These are phyloP conservation scores for Amazona finschi DNA, from an alignment of 2,797 vertebrate genomes.

Conservation along the genomic window DNA sequence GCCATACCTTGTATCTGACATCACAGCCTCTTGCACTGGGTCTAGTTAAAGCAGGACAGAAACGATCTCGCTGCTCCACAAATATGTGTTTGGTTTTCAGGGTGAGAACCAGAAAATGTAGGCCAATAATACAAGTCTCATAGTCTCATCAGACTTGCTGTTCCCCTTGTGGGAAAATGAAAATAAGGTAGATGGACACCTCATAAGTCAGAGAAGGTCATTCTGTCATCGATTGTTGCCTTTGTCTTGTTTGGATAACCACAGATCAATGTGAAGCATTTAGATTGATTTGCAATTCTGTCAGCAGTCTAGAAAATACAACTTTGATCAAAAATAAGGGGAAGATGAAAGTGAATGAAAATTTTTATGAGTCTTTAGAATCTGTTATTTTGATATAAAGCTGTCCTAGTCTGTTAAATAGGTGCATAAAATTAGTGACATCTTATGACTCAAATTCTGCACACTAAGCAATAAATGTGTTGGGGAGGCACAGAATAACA, in stretches of 20 bases:
- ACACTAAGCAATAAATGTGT: not conserved
- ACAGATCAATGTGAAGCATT: not conserved
- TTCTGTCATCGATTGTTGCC: not conserved
- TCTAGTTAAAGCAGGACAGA: not conserved
- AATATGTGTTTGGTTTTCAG: not conserved
- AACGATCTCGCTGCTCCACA: not conserved
- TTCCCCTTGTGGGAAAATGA: not conserved
- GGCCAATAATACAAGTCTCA: not conserved
- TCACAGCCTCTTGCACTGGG: not conserved
- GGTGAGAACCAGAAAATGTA: not conserved
- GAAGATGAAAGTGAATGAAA: not conserved
- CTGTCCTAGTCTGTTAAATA: not conserved
- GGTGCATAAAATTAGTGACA: not conserved
- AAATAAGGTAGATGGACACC: not conserved
- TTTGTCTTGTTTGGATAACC: not conserved
- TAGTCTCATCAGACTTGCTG: not conserved
- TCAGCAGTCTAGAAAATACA: not conserved
- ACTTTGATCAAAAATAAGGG: not conserved
- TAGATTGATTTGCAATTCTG: not conserved
- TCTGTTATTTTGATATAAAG: not conserved
- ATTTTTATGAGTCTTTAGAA: not conserved
- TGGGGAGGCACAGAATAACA: not conserved
- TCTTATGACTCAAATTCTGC: not conserved
- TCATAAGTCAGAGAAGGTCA: rapidly evolving
- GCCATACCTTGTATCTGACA: not conserved